phyloP scores from a whole-genome alignment of 2,113 vertebrate genomes.

The Trichechus manatus region DNA sequence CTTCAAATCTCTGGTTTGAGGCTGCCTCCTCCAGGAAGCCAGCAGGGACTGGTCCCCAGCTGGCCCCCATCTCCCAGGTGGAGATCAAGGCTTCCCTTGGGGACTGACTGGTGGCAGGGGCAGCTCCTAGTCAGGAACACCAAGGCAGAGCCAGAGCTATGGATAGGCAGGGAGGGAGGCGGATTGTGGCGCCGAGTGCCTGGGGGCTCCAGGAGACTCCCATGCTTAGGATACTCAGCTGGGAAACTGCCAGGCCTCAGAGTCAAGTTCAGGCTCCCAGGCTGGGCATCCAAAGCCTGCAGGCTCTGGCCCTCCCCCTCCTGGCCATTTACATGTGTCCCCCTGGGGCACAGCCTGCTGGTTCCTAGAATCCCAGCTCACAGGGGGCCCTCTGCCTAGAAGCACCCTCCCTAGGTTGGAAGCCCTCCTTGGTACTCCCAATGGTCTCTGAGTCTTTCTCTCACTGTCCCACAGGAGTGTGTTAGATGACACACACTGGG shows the following conservation, averaged over 20 bases:
- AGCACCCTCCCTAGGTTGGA: not conserved
- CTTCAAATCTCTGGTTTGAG: not conserved
- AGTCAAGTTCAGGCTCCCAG: not conserved
- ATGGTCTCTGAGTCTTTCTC: not conserved
- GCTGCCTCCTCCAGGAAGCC: constrained; percentile 47
- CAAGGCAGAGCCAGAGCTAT: not conserved
- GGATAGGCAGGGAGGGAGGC: not conserved
- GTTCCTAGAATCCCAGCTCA: not conserved
- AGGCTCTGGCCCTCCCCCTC: not conserved
- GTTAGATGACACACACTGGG: not conserved
- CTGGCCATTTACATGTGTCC: not conserved
- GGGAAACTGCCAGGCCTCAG: not conserved
- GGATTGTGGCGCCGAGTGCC: not conserved
- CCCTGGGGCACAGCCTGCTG: not conserved
- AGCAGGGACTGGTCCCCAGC: not conserved
- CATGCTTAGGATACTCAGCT: fast-evolving
- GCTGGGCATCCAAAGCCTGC: not conserved
- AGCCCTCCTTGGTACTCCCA: not conserved
- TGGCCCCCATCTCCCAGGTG: not conserved
- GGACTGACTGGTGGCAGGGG: no score
- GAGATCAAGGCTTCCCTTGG: not conserved
- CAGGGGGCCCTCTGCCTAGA: not conserved
- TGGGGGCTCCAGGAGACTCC: not conserved
- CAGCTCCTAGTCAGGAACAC: not conserved
- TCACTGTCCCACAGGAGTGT: not conserved